Base-by-base conservation (phyloP, 2,113 vertebrate species). In the Cercopithecus mona region DNA sequence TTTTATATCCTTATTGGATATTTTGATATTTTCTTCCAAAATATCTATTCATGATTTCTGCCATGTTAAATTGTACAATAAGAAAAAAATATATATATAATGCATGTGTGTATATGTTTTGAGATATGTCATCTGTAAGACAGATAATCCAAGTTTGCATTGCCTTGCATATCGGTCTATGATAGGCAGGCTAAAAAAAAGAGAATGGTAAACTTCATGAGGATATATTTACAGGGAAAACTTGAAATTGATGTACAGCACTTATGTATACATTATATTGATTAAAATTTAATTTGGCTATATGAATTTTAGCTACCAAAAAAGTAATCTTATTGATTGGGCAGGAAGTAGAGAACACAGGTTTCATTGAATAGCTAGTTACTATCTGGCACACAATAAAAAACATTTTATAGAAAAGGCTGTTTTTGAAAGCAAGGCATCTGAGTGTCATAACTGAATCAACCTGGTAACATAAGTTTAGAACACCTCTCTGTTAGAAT, bases 271-370 rank as follows among this genome's bases (percentile, higher is more conserved):
- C 4, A 61, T 73, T 88, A 38, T 79, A 6, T 43, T 88, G 43
- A 25, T 75, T 50, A 95, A 90, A 91, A 57, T 72, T 95, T 95
- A 88, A 88, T 96, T 94, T 94, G 59, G 14, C 23, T 94, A 35
- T 8, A 89, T 40, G 32, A 75, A 11, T 40, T 35, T 70, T 32
- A 23, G 35, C 30, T 85, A 43, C 22, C 50, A 18, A 5, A 95
- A 87, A 72, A n/a, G 2, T 52, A 80, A 80, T 50, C 1, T 45
- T 90, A 18, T 55, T 48, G 11, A 61, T 73, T 90, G 76, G 45
- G 22, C 27, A 83, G 35, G 1, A 82, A 75, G 8, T 68, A 35
- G 50, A 82, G 3, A 90, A 27, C 22, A 38, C 52, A 75, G 9
- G 10, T 80, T 83, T 93, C 38, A 17, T 40, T 85, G 27, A 89